Base-by-base conservation (phyloP, 2,888 invertebrate genomes). In the Philaethria dido region DNA sequence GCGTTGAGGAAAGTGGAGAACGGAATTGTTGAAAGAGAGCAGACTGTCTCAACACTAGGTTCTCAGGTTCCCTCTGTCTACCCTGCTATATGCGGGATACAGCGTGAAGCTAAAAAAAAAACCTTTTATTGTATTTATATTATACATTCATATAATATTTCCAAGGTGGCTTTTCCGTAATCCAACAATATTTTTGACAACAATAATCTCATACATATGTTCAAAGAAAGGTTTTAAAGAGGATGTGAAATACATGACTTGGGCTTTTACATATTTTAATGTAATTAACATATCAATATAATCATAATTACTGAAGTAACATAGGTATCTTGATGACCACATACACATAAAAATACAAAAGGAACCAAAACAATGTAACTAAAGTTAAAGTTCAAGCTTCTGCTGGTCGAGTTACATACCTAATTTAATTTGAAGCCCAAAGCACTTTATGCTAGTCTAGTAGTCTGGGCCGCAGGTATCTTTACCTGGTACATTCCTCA, bases 401-500 rank as follows among this genome's bases (percentile, higher is more conserved):
- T n/a, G 50, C 20, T n/a, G 20, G n/a, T 50, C n/a, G 22, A 50
- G 16, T 29, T 16, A 13, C 16, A 52, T 16, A 52, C 16, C 33
- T 52, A n/a, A 33, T 16, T 52, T 33, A 33, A 33, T 52, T 4
- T 33, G 5, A 29, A 11, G 16, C 16, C 16, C 11, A 11, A 13
- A 42, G 42, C n/a, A 42, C 42, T 57, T 22, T 8, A 50, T 29
- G 9, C 6, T 22, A 39, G 54, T 36, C 55, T 39, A 11, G 22
- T 18, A 0, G 18, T 13, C 42, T 29, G 25, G 16, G 18, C 25
- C 1, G 29, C 20, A 65, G 48, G 13, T 52, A 52, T 29, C 44
- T 33, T 33, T 39, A 62, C 48, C 62, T 61, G 52, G 54, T 60
- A 47, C 45, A 54, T 61, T 61, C 65, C 42, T 48, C 50, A 52